Conservation (phyloP, 1,140 invertebrate species). For the Drosophila orosa region DNA sequence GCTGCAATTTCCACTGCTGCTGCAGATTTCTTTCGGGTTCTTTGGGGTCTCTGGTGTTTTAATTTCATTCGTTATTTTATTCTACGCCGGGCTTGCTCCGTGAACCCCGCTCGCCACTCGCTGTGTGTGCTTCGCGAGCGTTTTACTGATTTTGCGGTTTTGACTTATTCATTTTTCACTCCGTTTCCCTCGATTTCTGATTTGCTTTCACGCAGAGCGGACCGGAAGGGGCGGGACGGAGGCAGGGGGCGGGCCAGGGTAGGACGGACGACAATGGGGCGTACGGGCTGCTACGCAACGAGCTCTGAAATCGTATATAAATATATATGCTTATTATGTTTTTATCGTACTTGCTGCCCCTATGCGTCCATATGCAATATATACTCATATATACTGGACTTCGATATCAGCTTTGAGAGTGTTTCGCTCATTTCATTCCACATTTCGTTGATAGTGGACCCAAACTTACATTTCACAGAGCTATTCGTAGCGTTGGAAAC, state of each 20-base stretch:
- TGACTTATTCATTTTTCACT: constrained; percentile 23
- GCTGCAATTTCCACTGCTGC: constrained; percentile 5
- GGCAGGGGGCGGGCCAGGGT: constrained; percentile 14
- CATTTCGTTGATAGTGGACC: background rate
- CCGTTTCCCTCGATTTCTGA: constrained; percentile 40
- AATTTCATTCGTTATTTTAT: constrained; percentile 70
- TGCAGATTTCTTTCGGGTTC: constrained; percentile 62
- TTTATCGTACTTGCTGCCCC: constrained; percentile 14
- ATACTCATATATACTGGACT: background rate
- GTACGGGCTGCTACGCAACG: constrained; percentile 28
- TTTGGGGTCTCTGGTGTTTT: constrained; percentile 48
- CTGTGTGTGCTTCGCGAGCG: constrained; percentile 32
- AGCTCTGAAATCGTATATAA: constrained; percentile 31
- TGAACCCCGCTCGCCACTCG: constrained; percentile 4
- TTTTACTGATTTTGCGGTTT: constrained; percentile 40
- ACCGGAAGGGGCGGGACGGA: constrained; percentile 19
- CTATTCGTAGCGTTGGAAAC: constrained; percentile 2
- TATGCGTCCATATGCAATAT: constrained; percentile 6
- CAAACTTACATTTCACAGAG: constrained; percentile 32
- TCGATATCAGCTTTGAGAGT: constrained; percentile 18
- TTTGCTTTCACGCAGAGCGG: constrained; percentile 49
- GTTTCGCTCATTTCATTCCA: background rate
- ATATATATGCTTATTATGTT: constrained; percentile 6
- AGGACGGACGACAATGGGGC: constrained; percentile 39
- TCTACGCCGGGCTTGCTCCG: constrained; percentile 26